phyloP scores from a whole-genome alignment of 2,113 vertebrate genomes.

The Larimichthys crocea region DNA sequence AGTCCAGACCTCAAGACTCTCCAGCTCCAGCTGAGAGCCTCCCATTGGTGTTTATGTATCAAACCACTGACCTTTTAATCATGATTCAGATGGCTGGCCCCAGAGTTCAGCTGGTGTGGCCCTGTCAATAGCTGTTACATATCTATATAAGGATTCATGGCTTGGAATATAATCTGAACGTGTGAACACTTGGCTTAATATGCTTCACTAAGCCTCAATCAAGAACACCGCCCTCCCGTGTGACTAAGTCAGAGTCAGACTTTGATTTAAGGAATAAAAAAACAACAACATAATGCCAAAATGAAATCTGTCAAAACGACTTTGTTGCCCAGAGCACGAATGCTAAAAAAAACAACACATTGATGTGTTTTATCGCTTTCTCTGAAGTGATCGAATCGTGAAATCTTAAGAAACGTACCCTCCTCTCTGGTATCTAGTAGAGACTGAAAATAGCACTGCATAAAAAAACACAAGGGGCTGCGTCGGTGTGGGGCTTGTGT shows the following conservation, averaged over 20 bases:
- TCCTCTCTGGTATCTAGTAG: constrained; percentile 4
- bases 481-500: neutral
- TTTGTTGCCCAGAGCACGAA: constrained; percentile 6
- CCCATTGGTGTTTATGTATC: constrained; percentile 49
- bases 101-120: constrained; percentile 43
- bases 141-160: constrained; percentile 23
- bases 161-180: constrained; percentile 25
- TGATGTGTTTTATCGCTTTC: constrained; percentile 5
- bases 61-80: constrained; percentile 64
- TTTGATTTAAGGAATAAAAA: constrained; percentile 6
- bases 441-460: constrained; percentile 12
- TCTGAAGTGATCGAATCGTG: constrained; percentile 5
- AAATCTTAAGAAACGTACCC: constrained; percentile 17
- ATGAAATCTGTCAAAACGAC: constrained; percentile 10
- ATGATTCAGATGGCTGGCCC: constrained; percentile 49
- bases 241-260: neutral
- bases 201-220: constrained; percentile 16
- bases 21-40: constrained; percentile 51
- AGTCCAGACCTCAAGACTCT: constrained; percentile 43
- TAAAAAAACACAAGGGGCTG: neutral
- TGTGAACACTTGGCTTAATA: constrained; percentile 9
- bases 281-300: constrained; percentile 3
- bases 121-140: constrained; percentile 52
- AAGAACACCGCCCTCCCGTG: neutral
- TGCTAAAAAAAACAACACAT: constrained; percentile 4